These are phyloP conservation scores for Bovichtus diacanthus DNA, from an alignment of 2,797 vertebrate genomes.

Conservation along the genomic window DNA sequence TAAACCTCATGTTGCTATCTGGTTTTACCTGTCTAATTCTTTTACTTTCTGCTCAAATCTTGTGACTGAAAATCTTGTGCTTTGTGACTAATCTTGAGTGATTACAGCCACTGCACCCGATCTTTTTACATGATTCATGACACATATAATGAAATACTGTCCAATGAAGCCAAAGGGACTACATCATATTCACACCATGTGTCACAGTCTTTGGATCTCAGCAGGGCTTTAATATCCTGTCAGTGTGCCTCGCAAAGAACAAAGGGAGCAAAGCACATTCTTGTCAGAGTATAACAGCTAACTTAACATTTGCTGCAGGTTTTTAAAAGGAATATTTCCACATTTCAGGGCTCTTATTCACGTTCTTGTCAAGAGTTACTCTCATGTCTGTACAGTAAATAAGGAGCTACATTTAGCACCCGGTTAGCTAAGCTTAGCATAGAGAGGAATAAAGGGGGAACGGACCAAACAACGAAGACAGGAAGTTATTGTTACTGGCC, in stretches of 20 bases:
- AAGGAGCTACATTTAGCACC: no score
- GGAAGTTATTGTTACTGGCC: not conserved
- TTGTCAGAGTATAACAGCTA: not conserved
- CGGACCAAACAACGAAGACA: not conserved
- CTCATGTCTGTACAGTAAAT: no score
- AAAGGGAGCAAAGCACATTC: not conserved
- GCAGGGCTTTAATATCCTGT: constrained; percentile 35
- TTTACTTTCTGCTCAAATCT: not conserved
- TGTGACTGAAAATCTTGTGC: not conserved
- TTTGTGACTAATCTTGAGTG: not conserved
- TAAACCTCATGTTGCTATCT: constrained; percentile 6
- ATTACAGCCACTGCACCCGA: not conserved
- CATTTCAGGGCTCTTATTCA: not conserved
- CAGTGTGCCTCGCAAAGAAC: not conserved
- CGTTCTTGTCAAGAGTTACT: not conserved
- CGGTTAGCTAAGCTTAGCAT: no score
- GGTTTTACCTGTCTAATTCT: not conserved
- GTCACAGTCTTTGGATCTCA: constrained; percentile 17
- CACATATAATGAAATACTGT: constrained; percentile 8
- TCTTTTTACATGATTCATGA: constrained; percentile 10
- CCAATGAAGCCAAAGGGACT: constrained; percentile 6
- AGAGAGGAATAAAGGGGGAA: no score
- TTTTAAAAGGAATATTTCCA: not conserved
- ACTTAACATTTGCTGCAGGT: not conserved
- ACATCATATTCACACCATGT: constrained; percentile 6